These are phyloP conservation scores for Chironomus tepperi DNA, from an alignment of 1,140 invertebrate genomes.

Conservation along the genomic window DNA sequence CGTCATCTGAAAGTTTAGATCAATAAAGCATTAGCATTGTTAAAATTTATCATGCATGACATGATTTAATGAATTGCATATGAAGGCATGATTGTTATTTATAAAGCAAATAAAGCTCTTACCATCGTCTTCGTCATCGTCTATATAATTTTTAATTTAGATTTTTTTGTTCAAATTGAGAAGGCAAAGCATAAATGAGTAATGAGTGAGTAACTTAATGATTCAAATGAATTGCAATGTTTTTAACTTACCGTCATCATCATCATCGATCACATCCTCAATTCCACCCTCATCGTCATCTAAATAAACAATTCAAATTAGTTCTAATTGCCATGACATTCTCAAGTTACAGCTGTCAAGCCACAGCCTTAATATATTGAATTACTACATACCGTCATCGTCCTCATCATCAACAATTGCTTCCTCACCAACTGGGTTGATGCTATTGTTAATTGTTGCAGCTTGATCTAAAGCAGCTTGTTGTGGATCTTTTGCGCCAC, in stretches of 20 bases:
- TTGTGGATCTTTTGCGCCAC: neutral
- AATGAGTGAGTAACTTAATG: neutral
- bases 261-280: neutral
- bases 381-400: neutral
- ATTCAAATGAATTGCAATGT: neutral
- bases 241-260: conserved; percentile 1
- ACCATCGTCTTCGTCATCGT: conserved; percentile 2
- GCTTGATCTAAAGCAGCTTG: conserved; percentile 10
- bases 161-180: neutral
- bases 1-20: neutral
- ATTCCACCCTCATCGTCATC: conserved; percentile 17
- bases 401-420: neutral
- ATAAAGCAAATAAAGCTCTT: conserved; percentile 5
- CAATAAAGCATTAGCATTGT: neutral
- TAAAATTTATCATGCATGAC: neutral
- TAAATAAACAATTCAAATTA: neutral
- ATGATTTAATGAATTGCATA: neutral
- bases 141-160: neutral
- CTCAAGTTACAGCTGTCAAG: neutral
- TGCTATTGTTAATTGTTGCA: conserved; percentile 12
- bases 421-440: neutral
- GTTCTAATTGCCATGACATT: neutral
- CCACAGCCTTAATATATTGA: neutral
- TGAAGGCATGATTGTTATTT: neutral
- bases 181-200: neutral